These are phyloP conservation scores for Sphyrna mokarran DNA, from an alignment of 2,113 vertebrate genomes.

Conservation along the genomic window DNA sequence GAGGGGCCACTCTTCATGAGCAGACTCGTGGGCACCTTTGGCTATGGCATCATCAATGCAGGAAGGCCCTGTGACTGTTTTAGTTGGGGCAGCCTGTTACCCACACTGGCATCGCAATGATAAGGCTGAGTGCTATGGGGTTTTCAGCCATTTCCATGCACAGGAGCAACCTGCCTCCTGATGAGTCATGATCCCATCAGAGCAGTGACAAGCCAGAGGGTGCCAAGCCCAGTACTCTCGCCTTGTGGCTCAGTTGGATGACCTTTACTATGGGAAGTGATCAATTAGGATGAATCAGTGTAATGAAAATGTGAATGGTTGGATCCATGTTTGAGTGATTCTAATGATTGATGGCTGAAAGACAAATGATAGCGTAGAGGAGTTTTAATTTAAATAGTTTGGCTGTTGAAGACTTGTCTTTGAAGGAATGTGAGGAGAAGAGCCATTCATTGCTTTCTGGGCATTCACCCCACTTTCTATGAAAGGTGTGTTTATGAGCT, in stretches of 20 bases:
- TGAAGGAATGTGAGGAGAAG: too few species aligned
- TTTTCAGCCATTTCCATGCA: background rate
- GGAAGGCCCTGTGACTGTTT: background rate
- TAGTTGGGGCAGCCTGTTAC: background rate
- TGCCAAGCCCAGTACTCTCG: background rate
- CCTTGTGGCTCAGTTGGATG: background rate
- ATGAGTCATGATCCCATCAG: background rate
- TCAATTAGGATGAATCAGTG: background rate
- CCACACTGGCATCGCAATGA: background rate
- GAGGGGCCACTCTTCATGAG: background rate
- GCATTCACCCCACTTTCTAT: too few species aligned
- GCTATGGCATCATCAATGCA: background rate
- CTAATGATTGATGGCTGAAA: background rate
- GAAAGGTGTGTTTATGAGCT: too few species aligned
- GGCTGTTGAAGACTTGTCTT: too few species aligned
- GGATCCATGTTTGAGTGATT: background rate
- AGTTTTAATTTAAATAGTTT: background rate
- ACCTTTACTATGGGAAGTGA: background rate
- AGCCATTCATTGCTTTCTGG: too few species aligned
- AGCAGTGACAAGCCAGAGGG: background rate
- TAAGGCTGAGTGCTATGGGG: background rate
- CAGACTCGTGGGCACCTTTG: background rate
- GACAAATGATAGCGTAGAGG: background rate
- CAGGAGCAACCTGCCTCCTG: background rate
- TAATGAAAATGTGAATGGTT: background rate